A percentile compares a stretch with the other conserved stretches of the same genome.
Evolutionary conservation across 2,113 vertebrate species (phyloP).

Genomic region (Ammodytes dubius): DNA sequence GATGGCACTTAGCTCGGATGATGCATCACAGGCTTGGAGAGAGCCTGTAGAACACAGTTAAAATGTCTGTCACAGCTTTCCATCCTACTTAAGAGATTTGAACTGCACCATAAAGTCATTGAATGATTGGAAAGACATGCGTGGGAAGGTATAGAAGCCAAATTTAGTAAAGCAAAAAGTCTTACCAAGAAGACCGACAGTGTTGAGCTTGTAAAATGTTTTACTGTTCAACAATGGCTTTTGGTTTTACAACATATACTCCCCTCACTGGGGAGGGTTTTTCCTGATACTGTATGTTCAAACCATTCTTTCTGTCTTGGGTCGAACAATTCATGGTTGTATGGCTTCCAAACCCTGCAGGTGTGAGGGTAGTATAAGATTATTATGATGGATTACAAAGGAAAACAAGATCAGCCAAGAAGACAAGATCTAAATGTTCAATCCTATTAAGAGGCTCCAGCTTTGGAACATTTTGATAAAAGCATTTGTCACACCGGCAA

Average conservation of each 20-base stretch:
- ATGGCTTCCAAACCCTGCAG: slow-evolving; percentile 26
- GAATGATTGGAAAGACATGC: slow-evolving; percentile 67
- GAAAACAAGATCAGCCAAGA: slow-evolving; percentile 21
- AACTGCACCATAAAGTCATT: slow-evolving; percentile 63
- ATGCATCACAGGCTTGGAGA: slow-evolving; percentile 51
- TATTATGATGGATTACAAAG: slow-evolving; percentile 31
- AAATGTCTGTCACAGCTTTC: slow-evolving; percentile 63
- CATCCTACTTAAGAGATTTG: slow-evolving; percentile 54
- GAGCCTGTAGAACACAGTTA: slow-evolving; percentile 44
- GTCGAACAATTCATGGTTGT: slow-evolving; percentile 27
- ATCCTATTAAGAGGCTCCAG: slow-evolving; percentile 38
- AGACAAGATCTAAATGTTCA: slow-evolving; percentile 31
- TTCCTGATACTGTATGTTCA: slow-evolving; percentile 17
- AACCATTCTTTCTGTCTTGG: background rate
- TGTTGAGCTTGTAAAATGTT: slow-evolving; percentile 52
- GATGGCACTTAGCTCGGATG: slow-evolving; percentile 50
- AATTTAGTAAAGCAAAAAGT: slow-evolving; percentile 45
- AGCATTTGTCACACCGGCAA: slow-evolving; percentile 31
- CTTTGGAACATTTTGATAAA: slow-evolving; percentile 25
- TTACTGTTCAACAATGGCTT: slow-evolving; percentile 44
- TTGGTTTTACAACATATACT: slow-evolving; percentile 51
- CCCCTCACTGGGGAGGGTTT: slow-evolving; percentile 19
- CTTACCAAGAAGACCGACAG: slow-evolving; percentile 56
- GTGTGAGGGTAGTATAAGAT: slow-evolving; percentile 28
- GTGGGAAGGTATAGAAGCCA: slow-evolving; percentile 63